These are phyloP conservation scores for Chelonus formosanus DNA, from an alignment of 2,888 invertebrate genomes.

Conservation along the genomic window DNA sequence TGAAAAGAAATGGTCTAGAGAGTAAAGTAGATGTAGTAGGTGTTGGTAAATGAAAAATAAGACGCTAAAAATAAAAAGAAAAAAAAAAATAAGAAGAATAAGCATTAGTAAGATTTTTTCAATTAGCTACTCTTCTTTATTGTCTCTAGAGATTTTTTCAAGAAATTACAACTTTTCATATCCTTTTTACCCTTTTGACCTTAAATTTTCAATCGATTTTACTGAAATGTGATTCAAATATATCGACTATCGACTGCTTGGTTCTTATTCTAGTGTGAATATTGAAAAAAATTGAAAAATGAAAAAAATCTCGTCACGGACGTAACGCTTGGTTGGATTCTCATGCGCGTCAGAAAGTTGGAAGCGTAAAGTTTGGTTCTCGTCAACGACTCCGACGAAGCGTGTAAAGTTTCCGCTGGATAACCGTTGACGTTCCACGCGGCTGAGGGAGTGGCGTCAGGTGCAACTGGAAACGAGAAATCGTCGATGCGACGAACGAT, in stretches of 20 bases:
- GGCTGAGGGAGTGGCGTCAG: constrained; percentile 29
- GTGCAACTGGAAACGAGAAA: constrained; percentile 36
- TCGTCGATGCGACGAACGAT: constrained; percentile 31
- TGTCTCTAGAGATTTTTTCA: no score
- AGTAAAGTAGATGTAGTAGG: constrained; percentile 1
- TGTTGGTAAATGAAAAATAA: no score
- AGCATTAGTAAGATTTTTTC: constrained; percentile 15
- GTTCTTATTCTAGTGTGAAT: no score
- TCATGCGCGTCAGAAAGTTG: constrained; percentile 28
- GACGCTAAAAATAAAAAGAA: no score
- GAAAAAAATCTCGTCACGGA: constrained; percentile 20
- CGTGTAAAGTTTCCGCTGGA: constrained; percentile 36
- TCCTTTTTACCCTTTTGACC: background rate
- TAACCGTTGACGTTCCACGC: constrained; percentile 32
- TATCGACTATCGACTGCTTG: no score
- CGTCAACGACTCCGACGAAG: constrained; percentile 34
- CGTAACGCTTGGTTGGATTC: constrained; percentile 25
- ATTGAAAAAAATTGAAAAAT: constrained; percentile 1
- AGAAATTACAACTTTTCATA: no score
- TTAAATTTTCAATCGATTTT: no score
- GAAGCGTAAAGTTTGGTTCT: constrained; percentile 35
- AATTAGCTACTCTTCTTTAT: constrained; percentile 12
- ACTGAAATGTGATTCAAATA: no score
- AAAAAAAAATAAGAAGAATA: no score
- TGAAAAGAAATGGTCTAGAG: constrained; percentile 7